These are phyloP conservation scores for Pterocles orientalis DNA, from an alignment of 2,113 vertebrate genomes.

Conservation along the genomic window DNA sequence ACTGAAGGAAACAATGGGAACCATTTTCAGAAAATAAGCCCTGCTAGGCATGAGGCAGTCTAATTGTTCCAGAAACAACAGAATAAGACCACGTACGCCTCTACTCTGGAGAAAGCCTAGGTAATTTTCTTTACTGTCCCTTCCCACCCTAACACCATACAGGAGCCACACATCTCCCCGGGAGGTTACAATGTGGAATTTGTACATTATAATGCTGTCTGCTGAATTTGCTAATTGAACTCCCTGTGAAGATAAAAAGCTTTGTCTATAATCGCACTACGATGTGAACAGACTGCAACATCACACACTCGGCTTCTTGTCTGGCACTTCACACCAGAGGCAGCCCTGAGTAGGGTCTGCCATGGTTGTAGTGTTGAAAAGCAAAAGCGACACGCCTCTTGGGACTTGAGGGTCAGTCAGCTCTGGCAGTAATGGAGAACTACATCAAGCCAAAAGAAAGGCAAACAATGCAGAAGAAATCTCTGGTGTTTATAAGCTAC, in stretches of 20 bases:
- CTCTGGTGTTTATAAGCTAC: neutral
- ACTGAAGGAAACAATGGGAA: neutral
- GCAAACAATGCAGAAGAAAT: neutral
- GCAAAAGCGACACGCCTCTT: rapidly evolving
- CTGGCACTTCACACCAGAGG: neutral
- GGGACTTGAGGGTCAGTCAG: neutral
- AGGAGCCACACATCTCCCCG: neutral
- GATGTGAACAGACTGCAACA: neutral
- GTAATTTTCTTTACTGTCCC: neutral
- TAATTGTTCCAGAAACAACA: neutral
- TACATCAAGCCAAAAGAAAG: neutral
- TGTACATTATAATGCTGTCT: neutral
- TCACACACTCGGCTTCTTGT: neutral
- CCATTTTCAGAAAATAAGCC: neutral
- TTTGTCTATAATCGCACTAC: rapidly evolving
- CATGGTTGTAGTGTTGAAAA: neutral
- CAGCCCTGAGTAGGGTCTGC: neutral
- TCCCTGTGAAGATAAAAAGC: neutral
- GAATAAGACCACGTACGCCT: neutral
- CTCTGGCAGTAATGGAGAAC: neutral
- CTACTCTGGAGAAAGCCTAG: neutral
- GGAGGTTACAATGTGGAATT: neutral
- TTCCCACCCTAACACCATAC: neutral
- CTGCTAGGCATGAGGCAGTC: neutral
- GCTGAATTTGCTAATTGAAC: neutral